Evolutionary conservation across 1,140 invertebrate species (phyloP), one percentile per base, ranked within the genome.

Genomic region (Aricia agestis): DNA sequence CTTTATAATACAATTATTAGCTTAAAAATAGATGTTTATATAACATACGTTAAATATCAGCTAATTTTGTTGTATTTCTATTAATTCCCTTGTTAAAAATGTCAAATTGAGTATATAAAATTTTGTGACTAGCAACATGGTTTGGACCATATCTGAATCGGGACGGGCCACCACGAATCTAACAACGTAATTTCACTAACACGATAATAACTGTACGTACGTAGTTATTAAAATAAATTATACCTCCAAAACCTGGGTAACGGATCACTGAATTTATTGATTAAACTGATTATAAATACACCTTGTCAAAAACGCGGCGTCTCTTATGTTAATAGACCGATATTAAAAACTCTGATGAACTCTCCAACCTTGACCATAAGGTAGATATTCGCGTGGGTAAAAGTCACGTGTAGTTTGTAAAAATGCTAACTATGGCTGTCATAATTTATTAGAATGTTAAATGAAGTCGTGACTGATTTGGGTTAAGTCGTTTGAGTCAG

Each of bases 151-250:
- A 52, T 6, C 45, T 11, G 13, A 52, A 4, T 15, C 45, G 9
- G 41, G 41, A 4, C 45, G 45, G 45, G 45, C 13, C 45, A 15
- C 45, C 13, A 52, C 3, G 10, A 52, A 52, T 52, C 0, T 52
- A 52, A 36, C 36, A 9, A 36, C 36, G 6, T 36, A 36, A 36
- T 36, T 36, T 36, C 36, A 36, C 36, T 36, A 36, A 36, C 36
- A 36, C 1, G 36, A 36, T 36, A 36, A 36, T 36, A 36, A 36
- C 36, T 36, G 9, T 9, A 36, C 36, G 59, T 63, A 25, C 17
- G 10, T 19, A 11, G 59, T 63, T 63, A 63, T 63, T 63, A 63
- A 63, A 63, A 63, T 63, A 63, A 59, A 63, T 63, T 19, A 63
- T 9, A 31, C 10, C 59, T 19, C 17, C 3, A 10, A 63, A 63